Percentiles rank a stretch among this genome's conserved stretches.
Conservation (phyloP, 2,888 invertebrate genomes). For the Nasonovia ribisnigri region DNA sequence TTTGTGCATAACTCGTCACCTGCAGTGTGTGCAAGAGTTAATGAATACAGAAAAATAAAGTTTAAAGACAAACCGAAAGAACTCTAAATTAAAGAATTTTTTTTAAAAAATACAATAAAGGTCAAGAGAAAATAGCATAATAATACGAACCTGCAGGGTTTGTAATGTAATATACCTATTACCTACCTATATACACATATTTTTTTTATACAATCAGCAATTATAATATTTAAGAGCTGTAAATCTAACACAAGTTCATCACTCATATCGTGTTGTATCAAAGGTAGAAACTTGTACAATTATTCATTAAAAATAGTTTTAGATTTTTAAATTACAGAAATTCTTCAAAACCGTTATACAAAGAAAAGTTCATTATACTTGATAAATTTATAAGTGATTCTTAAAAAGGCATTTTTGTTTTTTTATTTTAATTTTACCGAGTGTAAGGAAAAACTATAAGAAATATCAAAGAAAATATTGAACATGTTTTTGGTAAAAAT, state of each 20-base stretch:
- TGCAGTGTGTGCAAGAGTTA: neutral
- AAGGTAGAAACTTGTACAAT: neutral
- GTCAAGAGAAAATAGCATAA: neutral
- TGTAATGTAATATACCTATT: neutral
- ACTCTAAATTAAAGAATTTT: neutral
- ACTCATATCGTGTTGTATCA: neutral
- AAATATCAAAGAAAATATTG: neutral
- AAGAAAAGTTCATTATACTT: neutral
- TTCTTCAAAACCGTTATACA: neutral
- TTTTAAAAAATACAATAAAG: neutral
- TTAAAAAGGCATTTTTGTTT: neutral
- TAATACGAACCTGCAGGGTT: neutral
- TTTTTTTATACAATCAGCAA: neutral
- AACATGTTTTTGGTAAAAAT: neutral
- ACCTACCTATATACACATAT: neutral
- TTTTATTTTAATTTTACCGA: neutral
- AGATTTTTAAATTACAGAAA: neutral
- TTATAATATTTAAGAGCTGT: neutral
- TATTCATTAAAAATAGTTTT: neutral
- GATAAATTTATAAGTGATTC: neutral
- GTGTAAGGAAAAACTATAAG: neutral
- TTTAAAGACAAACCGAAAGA: neutral
- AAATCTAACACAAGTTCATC: neutral
- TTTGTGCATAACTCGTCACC: neutral
- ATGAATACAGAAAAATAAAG: neutral